Evolutionary conservation across 2,797 vertebrate genomes (phyloP), one percentile per base, ranked within the genome.

Genomic region (Myotis daubentonii): DNA sequence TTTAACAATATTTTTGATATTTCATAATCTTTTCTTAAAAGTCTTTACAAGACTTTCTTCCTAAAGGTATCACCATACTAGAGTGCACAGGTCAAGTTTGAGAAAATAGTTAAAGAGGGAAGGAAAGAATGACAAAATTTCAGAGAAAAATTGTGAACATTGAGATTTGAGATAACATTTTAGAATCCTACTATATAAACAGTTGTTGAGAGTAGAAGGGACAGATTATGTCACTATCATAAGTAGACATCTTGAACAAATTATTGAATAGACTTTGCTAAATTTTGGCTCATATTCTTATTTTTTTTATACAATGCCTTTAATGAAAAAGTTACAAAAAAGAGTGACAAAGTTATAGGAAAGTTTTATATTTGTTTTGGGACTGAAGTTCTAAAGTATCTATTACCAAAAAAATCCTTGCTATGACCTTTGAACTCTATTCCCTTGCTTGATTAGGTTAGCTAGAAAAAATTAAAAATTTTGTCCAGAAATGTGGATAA

Each of bases 401-500:
- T 94, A 41, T 55, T 87, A 23, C 16, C n/a, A 85, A 93, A 85
- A 93, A 93, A 87, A 81, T 68, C 16, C 79, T 93, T 44, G 25
- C 80, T 74, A 55, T 92, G 55, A 94, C 51, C 41, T 71, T 6
- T 87, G 55, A 15, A 93, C 28, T 82, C 53, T 57, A 93, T 87
- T 75, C 36, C 36, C 25, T 76, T 93, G 51, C n/a, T 82, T 57
- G 51, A 66, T 70, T 78, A 83, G 22, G 25, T 90, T 95, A 92
- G 44, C 81, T 79, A 53, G 75, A 78, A 94, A 86, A 65, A 75
- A n/a, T 10, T 80, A 12, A 70, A 82, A 91, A 36, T 93, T 62
- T 57, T 87, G 23, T 12, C 49, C 28, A 93, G 53, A 95, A 94
- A 94, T 95, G 55, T 95, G 60, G 66, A 75, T 91, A 92, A 93